These are phyloP conservation scores for Tenodera sinensis DNA, from an alignment of 2,888 invertebrate genomes.

Conservation along the genomic window DNA sequence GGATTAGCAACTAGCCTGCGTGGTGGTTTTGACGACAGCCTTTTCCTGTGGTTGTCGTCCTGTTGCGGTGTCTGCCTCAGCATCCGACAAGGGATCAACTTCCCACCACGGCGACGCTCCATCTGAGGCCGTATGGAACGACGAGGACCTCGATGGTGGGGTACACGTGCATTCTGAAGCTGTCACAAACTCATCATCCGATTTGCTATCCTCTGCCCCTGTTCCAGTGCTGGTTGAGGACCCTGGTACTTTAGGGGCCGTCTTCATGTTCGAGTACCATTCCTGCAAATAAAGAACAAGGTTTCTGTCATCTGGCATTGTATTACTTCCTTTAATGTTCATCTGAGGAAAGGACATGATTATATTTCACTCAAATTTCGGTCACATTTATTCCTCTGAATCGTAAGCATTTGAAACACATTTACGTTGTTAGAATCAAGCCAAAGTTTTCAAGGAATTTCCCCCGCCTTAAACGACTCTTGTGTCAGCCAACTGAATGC, in stretches of 20 bases:
- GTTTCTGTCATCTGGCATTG: neutral
- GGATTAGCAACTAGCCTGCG: slow-evolving; percentile 18
- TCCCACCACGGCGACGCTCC: slow-evolving; percentile 57
- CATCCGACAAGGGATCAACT: slow-evolving; percentile 41
- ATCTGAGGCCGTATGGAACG: slow-evolving; percentile 65
- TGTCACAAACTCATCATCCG: slow-evolving; percentile 62
- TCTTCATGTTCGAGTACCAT: slow-evolving; percentile 35
- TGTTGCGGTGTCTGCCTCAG: slow-evolving; percentile 29
- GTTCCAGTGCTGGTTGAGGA: slow-evolving; percentile 1
- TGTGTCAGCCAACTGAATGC: too few relatives aligned
- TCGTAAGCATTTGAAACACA: too few relatives aligned
- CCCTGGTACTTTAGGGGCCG: neutral
- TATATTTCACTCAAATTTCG: too few relatives aligned
- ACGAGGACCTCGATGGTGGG: slow-evolving; percentile 63
- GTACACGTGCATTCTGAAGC: slow-evolving; percentile 64
- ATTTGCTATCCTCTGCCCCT: slow-evolving; percentile 38
- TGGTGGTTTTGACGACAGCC: slow-evolving; percentile 22
- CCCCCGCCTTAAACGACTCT: too few relatives aligned
- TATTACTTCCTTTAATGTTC: neutral
- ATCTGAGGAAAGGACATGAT: neutral
- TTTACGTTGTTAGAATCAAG: too few relatives aligned
- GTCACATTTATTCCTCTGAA: too few relatives aligned
- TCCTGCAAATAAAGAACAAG: slow-evolving; percentile 35
- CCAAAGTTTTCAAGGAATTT: too few relatives aligned
- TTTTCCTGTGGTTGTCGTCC: slow-evolving; percentile 43